Percentiles rank a stretch among this genome's conserved stretches.
Evolutionary conservation across 2,113 vertebrate genomes (phyloP).

Genomic region (Copsychus sechellarum): DNA sequence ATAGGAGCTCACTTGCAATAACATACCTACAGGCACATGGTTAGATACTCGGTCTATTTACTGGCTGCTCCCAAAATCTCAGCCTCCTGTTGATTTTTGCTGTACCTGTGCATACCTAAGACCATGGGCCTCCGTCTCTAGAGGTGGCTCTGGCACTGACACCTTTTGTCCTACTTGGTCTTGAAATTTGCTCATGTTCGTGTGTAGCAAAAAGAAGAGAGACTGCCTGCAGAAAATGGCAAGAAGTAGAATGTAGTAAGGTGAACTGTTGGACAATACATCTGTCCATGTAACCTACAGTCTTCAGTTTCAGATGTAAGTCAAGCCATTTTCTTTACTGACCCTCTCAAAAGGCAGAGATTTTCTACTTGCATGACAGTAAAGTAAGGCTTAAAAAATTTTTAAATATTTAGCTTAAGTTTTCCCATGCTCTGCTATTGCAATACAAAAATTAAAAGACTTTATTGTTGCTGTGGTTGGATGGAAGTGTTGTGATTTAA

Average conservation of each 20-base stretch:
- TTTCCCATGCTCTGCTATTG: neutral
- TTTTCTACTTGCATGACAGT: neutral
- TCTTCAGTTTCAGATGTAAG: neutral
- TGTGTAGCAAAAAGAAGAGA: neutral
- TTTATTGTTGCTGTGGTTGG: neutral
- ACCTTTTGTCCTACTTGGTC: neutral
- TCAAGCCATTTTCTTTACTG: neutral
- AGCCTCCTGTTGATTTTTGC: neutral
- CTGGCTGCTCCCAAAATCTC: neutral
- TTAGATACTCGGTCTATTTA: neutral
- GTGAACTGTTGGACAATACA: neutral
- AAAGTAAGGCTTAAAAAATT: neutral
- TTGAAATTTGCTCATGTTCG: neutral
- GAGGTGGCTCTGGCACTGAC: neutral
- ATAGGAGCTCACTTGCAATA: neutral
- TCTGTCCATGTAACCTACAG: neutral
- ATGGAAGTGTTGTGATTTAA: neutral
- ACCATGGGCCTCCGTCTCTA: neutral
- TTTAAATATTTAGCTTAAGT: neutral
- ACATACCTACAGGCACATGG: neutral
- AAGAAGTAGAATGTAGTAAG: neutral
- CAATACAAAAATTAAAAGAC: neutral
- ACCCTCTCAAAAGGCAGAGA: neutral
- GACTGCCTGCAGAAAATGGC: neutral
- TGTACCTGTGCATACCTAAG: neutral